These are phyloP conservation scores for Silurus meridionalis DNA, from an alignment of 2,113 vertebrate genomes.

Conservation along the genomic window DNA sequence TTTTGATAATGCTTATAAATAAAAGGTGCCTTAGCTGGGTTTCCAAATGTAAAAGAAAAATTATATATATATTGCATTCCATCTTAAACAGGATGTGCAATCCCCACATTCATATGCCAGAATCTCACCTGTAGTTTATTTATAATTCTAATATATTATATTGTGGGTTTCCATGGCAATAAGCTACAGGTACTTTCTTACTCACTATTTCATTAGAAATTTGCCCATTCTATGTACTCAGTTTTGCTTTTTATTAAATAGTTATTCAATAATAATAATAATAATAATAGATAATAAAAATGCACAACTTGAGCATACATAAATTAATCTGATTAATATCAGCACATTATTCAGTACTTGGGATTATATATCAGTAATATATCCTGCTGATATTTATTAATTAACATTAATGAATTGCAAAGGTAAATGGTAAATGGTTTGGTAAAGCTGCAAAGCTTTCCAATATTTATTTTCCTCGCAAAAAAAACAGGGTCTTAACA, in stretches of 20 bases:
- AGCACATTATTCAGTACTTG: neutral
- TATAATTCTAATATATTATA: too few species aligned
- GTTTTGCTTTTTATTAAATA: neutral
- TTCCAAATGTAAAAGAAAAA: too few species aligned
- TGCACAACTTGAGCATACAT: neutral
- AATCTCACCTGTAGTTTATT: too few species aligned
- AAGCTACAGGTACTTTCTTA: neutral
- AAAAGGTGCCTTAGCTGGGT: too few species aligned
- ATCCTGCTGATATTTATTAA: too few species aligned
- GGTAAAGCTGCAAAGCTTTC: neutral
- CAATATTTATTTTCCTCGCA: neutral
- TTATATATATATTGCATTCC: too few species aligned
- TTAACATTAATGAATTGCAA: too few species aligned
- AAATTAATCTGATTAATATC: neutral
- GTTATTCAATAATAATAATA: neutral
- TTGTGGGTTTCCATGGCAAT: neutral
- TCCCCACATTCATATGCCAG: too few species aligned
- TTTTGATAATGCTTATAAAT: too few species aligned
- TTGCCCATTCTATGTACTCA: neutral
- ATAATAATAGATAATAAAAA: neutral
- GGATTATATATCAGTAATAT: neutral
- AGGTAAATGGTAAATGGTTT: neutral
- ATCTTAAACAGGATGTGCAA: too few species aligned
- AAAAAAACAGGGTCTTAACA: neutral
- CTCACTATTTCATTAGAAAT: neutral